Base-by-base conservation (phyloP, 2,113 vertebrate genomes). In the Trematocara stigmaticum region DNA sequence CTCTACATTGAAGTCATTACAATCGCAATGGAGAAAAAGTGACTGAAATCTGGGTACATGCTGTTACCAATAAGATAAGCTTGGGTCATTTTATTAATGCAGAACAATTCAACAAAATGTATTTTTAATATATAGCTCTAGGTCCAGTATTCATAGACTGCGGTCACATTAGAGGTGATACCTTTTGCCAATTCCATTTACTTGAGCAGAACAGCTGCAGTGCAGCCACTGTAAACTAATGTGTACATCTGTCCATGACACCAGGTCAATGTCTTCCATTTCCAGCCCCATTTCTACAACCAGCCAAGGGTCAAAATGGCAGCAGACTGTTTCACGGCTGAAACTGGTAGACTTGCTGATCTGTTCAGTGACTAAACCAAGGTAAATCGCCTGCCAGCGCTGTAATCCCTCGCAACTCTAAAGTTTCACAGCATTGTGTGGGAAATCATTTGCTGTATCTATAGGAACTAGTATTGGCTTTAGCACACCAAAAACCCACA, bases 371-470 rank as follows among this genome's bases (percentile, higher is more conserved):
- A 84, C 93, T 92, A 93, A 91, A 92, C 81, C 92, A 90, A 90
- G 80, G 87, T 89, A 90, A 95, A 94, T 92, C 91, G 88, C 89
- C 93, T 86, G 91, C 91, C 81, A 90, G 83, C 51, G 45, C 82
- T 23, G 10, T 95, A 95, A 96, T 95, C 95, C 94, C 92, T 90
- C 81, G 80, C 88, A 87, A 81, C 87, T 94, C 89, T 95, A 91
- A 94, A 94, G 93, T 96, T 95, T 92, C 91, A 91, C 76, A 10
- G 78, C 93, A 90, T 90, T 94, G 95, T 95, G 92, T 94, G 93
- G 94, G 94, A 95, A 95, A 94, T 88, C 78, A 90, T 89, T 92
- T 91, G 85, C 88, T 80, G 64, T 86, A 86, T 78, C 91, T 84
- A 91, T 83, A 91, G 92, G 85, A 92, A 87, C 56, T 15, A 81